Base-by-base conservation (phyloP, 2,888 invertebrate genomes). In the Leptarthrus brevirostris region DNA sequence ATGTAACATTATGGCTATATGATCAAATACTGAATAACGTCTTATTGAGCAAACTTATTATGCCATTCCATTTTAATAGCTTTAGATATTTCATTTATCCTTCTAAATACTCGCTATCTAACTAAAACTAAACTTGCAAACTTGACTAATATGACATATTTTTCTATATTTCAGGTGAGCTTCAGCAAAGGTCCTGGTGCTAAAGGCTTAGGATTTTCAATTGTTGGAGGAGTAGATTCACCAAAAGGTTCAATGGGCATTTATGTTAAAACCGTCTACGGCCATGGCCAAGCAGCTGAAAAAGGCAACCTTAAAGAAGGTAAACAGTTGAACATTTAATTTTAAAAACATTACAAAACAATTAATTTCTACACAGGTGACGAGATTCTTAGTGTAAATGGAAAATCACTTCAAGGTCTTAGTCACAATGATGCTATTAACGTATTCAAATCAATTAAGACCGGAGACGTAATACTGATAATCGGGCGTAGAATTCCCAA, bases 181-280 rank as follows among this genome's bases (percentile, higher is more conserved):
- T 66, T 66, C 49, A 66, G 20, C 49, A 95, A 95, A 83, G 94
- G 94, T 56, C 91, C 92, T 2, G 93, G 94, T 12, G 91, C 91
- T 76, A 95, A 94, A 84, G 93, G 93, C 36, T 88, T 95, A 20
- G 95, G 95, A 16, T 95, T 95, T 86, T 95, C 94, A 79, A 93
- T 95, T 78, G 95, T 95, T 18, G 96, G 95, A 12, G 95, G 95
- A 1, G 89, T 89, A 71, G 95, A 95, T 82, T 94, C 94, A 12
- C 93, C 94, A 1, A 90, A 91, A 77, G 95, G 94, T 0, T 91
- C 90, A 79, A 93, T 95, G 90, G 95, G 95, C 52, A 94, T 96
- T 79, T 95, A 92, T 82, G 93, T 96, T 18, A 93, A 95, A 84
- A 93, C 94, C 22, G 91, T 96, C 77, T 93, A 94, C 82, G 91